Conservation (phyloP, 2,113 vertebrate species). For the Sminthopsis crassicaudata region DNA sequence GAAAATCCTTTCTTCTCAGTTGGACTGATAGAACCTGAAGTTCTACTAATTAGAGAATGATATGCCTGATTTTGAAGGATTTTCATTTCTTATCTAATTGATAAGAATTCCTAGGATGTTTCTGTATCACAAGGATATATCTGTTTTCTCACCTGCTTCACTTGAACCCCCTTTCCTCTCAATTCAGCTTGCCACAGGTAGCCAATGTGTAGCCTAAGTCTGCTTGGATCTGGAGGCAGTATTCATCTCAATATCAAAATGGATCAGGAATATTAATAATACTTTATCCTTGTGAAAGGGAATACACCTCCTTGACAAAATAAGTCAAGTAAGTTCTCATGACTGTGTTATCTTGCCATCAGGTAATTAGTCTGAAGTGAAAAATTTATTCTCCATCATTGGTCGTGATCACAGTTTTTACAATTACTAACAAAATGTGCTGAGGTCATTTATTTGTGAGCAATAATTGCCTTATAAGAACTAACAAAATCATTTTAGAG, state of each 20-base stretch:
- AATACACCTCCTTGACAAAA: neutral
- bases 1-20: neutral
- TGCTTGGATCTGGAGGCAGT: neutral
- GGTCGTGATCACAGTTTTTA: conserved; percentile 14
- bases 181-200: neutral
- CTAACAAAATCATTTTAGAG: conserved; percentile 1
- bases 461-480: neutral
- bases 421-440: conserved; percentile 6
- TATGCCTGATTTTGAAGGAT: neutral
- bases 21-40: neutral
- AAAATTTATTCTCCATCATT: conserved; percentile 9
- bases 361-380: neutral
- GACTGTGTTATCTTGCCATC: neutral
- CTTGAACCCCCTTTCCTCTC: neutral
- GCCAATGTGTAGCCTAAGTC: neutral
- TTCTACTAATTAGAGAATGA: neutral
- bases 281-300: neutral
- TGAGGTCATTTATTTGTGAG: neutral
- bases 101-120: neutral
- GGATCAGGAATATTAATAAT: neutral
- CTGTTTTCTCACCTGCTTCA: neutral
- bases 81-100: neutral
- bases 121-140: neutral
- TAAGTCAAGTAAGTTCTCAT: neutral
- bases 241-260: neutral